phyloP scores from a whole-genome alignment of 2,888 invertebrate species.

The Drosophila imparisetae region DNA sequence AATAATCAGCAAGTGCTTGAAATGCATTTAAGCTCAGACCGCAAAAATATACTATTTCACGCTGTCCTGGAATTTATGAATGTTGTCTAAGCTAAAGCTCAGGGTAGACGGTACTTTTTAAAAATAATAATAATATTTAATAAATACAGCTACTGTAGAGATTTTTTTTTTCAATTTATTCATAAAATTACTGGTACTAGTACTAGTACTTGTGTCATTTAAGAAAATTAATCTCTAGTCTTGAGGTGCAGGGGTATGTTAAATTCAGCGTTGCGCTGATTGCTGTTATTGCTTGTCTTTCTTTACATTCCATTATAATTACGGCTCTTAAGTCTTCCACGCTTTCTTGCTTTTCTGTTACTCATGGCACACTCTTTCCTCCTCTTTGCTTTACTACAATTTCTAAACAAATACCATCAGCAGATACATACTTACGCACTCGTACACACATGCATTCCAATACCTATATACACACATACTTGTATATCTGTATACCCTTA shows the following conservation, averaged over 20 bases:
- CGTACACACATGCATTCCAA: not conserved
- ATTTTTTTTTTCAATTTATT: not conserved
- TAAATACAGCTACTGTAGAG: not conserved
- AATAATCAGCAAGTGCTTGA: conserved; percentile 6
- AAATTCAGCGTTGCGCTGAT: not conserved
- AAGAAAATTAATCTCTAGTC: not conserved
- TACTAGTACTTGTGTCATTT: not conserved
- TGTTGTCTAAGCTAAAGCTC: not conserved
- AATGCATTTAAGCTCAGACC: not conserved
- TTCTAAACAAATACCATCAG: conserved; percentile 37
- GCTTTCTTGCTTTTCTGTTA: conserved; percentile 66
- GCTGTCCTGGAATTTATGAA: not conserved
- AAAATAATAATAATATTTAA: not conserved
- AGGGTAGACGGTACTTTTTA: not conserved
- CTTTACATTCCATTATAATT: conserved; percentile 56
- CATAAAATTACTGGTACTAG: not conserved
- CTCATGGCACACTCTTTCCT: conserved; percentile 15
- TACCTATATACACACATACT: conserved; percentile 5
- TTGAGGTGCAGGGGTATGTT: not conserved
- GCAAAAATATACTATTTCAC: not conserved
- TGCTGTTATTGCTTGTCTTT: not conserved
- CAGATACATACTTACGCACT: not conserved
- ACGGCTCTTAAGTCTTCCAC: conserved; percentile 61
- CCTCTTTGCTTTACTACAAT: conserved; percentile 13
- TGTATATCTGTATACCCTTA: not conserved